These are phyloP conservation scores for Resseliella maxima DNA, from an alignment of 2,888 invertebrate species.

Conservation along the genomic window DNA sequence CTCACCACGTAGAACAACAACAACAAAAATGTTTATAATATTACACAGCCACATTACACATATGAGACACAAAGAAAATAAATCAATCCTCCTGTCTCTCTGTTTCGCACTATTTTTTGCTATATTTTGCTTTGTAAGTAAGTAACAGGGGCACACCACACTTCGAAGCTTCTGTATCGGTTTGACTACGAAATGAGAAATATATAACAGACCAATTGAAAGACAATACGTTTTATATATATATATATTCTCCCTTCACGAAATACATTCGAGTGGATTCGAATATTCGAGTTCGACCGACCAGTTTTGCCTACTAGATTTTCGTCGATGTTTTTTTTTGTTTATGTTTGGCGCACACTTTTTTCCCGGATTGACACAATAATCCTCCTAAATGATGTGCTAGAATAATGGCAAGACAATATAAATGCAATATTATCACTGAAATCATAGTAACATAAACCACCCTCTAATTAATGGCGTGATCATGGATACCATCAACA, in stretches of 20 bases:
- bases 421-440: slow-evolving; percentile 13
- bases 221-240: background rate
- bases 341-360: background rate
- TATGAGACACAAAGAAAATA: slow-evolving; percentile 3
- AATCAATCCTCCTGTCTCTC: slow-evolving; percentile 15
- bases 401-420: slow-evolving; percentile 1
- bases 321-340: slow-evolving; percentile 14
- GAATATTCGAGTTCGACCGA: slow-evolving; percentile 1
- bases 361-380: background rate
- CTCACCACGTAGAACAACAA: no score
- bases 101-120: slow-evolving; percentile 26
- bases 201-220: background rate
- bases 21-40: background rate
- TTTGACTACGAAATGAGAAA: background rate
- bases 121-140: background rate
- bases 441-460: slow-evolving; percentile 17
- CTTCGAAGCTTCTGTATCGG: background rate
- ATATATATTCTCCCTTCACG: slow-evolving; percentile 14
- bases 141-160: background rate
- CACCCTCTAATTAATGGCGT: slow-evolving; percentile 28
- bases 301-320: slow-evolving; percentile 11
- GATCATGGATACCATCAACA: no score
- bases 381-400: background rate
- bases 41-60: background rate
- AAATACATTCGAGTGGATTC: slow-evolving; percentile 5